Conservation (phyloP, 92 coral and sea anemone genomes). For the Muricea muricata region DNA sequence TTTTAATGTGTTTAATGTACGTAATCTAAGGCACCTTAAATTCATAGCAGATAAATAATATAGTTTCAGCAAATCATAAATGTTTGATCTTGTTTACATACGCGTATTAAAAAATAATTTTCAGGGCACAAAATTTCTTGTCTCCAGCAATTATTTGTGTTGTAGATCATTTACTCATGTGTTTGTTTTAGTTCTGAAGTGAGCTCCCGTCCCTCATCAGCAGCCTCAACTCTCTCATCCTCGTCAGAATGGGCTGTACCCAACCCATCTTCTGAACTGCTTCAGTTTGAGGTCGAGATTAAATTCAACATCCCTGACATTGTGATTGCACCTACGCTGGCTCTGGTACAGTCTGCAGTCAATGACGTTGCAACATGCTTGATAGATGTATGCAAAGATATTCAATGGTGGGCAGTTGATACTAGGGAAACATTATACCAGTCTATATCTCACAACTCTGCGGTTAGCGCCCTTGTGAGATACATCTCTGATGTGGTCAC, state of each 20-base stretch:
- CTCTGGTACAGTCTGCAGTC: conserved; percentile 80
- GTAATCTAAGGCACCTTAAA: too few relatives aligned
- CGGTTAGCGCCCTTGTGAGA: conserved; percentile 61
- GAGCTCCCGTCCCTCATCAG: conserved; percentile 49
- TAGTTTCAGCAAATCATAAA: too few relatives aligned
- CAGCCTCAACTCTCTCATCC: conserved; percentile 62
- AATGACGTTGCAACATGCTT: conserved; percentile 74
- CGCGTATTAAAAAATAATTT: too few relatives aligned
- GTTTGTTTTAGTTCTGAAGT: conserved; percentile 27
- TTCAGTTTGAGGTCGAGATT: conserved; percentile 81
- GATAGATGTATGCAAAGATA: conserved; percentile 77
- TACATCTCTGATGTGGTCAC: conserved; percentile 81
- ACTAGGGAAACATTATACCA: conserved; percentile 87
- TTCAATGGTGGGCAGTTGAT: conserved; percentile 99
- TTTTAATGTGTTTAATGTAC: too few relatives aligned
- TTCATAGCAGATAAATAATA: too few relatives aligned
- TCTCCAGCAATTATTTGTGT: too few relatives aligned
- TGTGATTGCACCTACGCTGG: conserved; percentile 80
- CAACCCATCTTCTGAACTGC: conserved; percentile 65
- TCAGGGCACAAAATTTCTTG: too few relatives aligned
- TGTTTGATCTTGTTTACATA: too few relatives aligned
- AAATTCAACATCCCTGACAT: conserved; percentile 95
- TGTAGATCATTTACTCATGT: too few relatives aligned
- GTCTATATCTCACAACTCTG: conserved; percentile 71
- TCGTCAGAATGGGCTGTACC: conserved; percentile 59